Percentiles rank a stretch among this genome's conserved stretches.
These are phyloP conservation scores for Chaetophractus vellerosus DNA, from an alignment of 2,797 vertebrate genomes.

Conservation along the genomic window DNA sequence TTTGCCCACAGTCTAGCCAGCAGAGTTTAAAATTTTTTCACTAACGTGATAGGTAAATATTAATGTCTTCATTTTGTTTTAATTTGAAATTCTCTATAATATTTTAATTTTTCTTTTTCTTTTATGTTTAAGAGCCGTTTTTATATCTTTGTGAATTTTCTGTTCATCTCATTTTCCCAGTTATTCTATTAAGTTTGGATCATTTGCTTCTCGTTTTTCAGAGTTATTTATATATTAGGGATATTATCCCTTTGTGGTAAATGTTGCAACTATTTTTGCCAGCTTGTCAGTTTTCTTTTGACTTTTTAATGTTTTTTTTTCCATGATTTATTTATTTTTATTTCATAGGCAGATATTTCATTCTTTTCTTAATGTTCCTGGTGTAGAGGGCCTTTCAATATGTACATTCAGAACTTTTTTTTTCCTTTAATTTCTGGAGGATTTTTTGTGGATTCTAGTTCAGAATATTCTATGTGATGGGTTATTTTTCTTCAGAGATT, in stretches of 20 bases:
- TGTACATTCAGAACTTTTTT: background rate
- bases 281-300: background rate
- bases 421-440: background rate
- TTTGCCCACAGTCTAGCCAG: too few species aligned
- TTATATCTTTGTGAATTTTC: background rate
- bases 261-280: background rate
- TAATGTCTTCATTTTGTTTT: too few species aligned
- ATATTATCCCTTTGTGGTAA: background rate
- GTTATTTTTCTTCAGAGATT: background rate
- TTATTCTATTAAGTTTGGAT: background rate
- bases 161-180: background rate
- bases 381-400: background rate
- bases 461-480: background rate
- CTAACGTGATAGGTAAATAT: too few species aligned
- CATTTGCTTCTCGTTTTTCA: background rate
- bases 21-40: too few species aligned
- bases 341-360: background rate
- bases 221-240: background rate
- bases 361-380: background rate
- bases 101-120: too few species aligned
- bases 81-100: too few species aligned
- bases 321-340: background rate
- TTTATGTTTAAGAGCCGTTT: too few species aligned
- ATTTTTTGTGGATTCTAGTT: background rate
- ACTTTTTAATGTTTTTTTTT: background rate